Conservation (phyloP, 1,140 invertebrate genomes). For the Camponotus pennsylvanicus region DNA sequence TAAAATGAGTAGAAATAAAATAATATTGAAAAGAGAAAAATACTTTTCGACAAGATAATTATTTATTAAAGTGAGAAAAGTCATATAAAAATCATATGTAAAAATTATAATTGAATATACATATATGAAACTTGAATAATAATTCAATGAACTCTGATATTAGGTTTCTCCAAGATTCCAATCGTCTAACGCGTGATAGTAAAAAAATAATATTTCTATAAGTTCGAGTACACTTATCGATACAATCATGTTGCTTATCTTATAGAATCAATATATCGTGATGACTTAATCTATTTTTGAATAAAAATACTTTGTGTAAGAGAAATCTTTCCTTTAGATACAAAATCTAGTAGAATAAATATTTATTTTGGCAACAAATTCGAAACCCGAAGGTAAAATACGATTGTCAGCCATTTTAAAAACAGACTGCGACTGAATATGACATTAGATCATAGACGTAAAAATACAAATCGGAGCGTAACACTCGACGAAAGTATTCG, state of each 20-base stretch:
- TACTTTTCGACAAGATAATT: background rate
- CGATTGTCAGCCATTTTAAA: conserved; percentile 20
- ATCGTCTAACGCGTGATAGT: background rate
- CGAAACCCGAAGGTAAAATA: background rate
- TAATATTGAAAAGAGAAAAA: background rate
- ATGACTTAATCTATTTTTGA: background rate
- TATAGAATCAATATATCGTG: no score
- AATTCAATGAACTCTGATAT: background rate
- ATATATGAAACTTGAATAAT: background rate
- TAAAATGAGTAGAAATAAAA: background rate
- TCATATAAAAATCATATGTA: no score
- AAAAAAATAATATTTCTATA: background rate
- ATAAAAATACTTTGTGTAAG: background rate
- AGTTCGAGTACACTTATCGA: background rate
- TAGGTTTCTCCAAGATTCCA: background rate
- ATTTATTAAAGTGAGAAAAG: background rate
- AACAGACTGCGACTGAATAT: background rate
- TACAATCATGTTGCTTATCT: background rate
- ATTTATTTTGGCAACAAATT: background rate
- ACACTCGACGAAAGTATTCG: background rate
- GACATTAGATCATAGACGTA: background rate
- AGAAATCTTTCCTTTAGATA: background rate
- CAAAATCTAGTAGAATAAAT: background rate
- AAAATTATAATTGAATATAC: background rate
- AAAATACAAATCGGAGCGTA: conserved; percentile 17